A percentile compares a stretch with the other conserved stretches of the same genome.
Evolutionary conservation across 1,140 invertebrate species (phyloP).

Genomic region (Araneus ventricosus): DNA sequence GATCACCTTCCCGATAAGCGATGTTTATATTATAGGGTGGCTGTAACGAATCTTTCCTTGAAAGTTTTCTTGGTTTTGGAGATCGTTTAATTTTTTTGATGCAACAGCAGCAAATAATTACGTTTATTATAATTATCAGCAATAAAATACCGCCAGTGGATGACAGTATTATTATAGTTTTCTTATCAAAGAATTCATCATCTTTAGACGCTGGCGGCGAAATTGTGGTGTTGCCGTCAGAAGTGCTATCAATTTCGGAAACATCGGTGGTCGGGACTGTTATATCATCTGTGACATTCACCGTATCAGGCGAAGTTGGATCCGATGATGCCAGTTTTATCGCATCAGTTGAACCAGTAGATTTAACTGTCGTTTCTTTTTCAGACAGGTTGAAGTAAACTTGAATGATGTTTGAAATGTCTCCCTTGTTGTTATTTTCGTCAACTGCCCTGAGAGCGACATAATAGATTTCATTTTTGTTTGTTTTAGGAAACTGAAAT

Average conservation of each 20-base stretch:
- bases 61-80: background rate
- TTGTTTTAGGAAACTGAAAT: background rate
- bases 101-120: constrained; percentile 55
- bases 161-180: constrained; percentile 29
- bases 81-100: constrained; percentile 16
- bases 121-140: constrained; percentile 33
- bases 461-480: background rate
- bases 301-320: background rate
- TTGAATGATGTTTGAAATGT: constrained; percentile 57
- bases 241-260: background rate
- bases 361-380: background rate
- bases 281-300: background rate
- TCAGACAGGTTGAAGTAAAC: constrained; percentile 7
- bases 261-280: background rate
- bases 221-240: background rate
- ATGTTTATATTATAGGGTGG: constrained; percentile 64
- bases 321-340: background rate
- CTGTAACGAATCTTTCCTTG: constrained; percentile 20
- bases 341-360: background rate
- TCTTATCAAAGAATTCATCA: constrained; percentile 14
- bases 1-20: constrained; percentile 7
- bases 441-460: constrained; percentile 45
- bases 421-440: constrained; percentile 9
- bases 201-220: background rate
- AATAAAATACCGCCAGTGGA: constrained; percentile 28